Base-by-base conservation (phyloP, 1,140 invertebrate species). In the Probaryconus sp. region DNA sequence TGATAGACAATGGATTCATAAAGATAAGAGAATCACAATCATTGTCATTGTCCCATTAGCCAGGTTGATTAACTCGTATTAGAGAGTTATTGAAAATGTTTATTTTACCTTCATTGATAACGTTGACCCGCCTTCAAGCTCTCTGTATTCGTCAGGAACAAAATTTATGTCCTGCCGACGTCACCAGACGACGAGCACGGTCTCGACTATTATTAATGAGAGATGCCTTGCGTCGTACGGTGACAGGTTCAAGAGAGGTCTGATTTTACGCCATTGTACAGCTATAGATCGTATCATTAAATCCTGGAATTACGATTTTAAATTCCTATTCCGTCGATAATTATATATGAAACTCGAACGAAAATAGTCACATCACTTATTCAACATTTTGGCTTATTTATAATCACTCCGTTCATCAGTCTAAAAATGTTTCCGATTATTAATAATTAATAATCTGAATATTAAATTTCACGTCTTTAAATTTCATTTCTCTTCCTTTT, bases 141-240 rank as follows among this genome's bases (percentile, higher is more conserved):
- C 64, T 61, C 73, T 80, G 76, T 61, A 70, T 80, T 80, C 74
- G 77, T 80, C 79, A 80, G 76, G 72, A 67, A 67, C 43, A 48
- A 71, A 81, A 81, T 81, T 82, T 82, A 81, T 78, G 67, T 74
- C 71, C 71, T 69, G 31, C 67, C 63, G 69, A 76, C 74, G 63
- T 65, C 67, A 63, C 50, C 47, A 70, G 68, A 67, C 67, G 61
- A 73, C 63, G 50, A 72, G 71, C 7, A 63, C 42, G 67, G 55
- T 68, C 73, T 67, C 63, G 69, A 55, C 77, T 73, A 79, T 82
- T 80, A 82, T 81, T 81, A 76, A 83, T 77, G 79, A 81, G 79
- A 75, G 78, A 61, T 72, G 69, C 75, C 64, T 51, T 60, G 64
- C 60, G 26, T 69, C 71, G 51, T 65, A 75, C 43, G 43, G 64